Percentiles rank a stretch among this genome's conserved stretches.
Evolutionary conservation across 1,140 invertebrate genomes (phyloP).

Genomic region (Lithobius niger): DNA sequence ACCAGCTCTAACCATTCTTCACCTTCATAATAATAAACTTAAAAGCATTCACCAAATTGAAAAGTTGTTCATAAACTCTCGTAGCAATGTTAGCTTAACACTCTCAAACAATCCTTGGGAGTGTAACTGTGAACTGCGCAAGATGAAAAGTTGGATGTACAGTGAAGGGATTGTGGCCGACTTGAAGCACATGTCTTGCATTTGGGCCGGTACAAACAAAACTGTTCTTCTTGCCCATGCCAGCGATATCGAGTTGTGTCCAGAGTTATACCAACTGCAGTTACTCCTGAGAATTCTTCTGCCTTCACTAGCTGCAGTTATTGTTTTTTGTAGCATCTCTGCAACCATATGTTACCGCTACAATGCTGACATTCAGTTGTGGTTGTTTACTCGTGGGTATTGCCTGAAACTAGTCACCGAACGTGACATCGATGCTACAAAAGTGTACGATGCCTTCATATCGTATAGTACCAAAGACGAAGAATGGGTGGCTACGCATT

Average conservation of each 20-base stretch:
- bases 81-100: conserved; percentile 30
- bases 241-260: no score
- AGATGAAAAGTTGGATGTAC: conserved; percentile 42
- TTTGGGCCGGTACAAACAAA: not conserved
- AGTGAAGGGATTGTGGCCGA: conserved; percentile 30
- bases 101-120: conserved; percentile 46
- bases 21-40: conserved; percentile 41
- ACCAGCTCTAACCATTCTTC: conserved; percentile 29
- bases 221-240: no score
- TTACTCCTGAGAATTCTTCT: conserved; percentile 1
- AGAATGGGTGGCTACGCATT: conserved; percentile 48
- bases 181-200: not conserved
- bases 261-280: not conserved
- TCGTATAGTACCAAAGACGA: conserved; percentile 69
- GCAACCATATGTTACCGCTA: conserved; percentile 46
- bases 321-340: conserved; percentile 19
- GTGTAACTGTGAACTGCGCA: conserved; percentile 43
- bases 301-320: conserved; percentile 27
- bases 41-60: conserved; percentile 27
- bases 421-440: conserved; percentile 58
- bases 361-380: conserved; percentile 46
- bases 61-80: conserved; percentile 24
- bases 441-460: conserved; percentile 72
- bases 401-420: conserved; percentile 49
- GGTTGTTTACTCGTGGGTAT: conserved; percentile 48